These are phyloP conservation scores for Neocrepidodera transversa DNA, from an alignment of 2,888 invertebrate genomes.

Conservation along the genomic window DNA sequence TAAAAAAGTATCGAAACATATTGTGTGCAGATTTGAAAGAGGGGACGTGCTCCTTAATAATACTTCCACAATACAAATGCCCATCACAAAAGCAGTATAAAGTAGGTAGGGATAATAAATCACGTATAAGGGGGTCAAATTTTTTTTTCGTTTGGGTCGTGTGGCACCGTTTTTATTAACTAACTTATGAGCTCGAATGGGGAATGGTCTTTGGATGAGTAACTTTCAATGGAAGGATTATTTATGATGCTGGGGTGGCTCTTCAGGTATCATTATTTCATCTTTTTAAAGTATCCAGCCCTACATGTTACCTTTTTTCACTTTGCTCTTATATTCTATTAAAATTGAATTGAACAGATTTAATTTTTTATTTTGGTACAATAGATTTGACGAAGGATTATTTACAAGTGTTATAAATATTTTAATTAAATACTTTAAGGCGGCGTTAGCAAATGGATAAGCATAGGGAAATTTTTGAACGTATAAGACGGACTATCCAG, in stretches of 20 bases:
- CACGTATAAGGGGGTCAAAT: slow-evolving; percentile 40
- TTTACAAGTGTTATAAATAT: too few species aligned
- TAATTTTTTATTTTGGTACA: too few species aligned
- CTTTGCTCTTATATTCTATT: too few species aligned
- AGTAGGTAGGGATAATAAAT: slow-evolving; percentile 44
- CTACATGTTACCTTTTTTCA: not conserved
- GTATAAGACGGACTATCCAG: too few species aligned
- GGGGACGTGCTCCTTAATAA: slow-evolving; percentile 52
- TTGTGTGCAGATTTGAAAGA: slow-evolving; percentile 48
- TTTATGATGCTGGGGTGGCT: slow-evolving; percentile 19
- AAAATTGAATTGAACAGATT: too few species aligned
- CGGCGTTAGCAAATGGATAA: too few species aligned
- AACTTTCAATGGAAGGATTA: slow-evolving; percentile 28
- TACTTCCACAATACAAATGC: slow-evolving; percentile 48
- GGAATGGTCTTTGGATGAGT: slow-evolving; percentile 29
- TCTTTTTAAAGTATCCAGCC: slow-evolving; percentile 9
- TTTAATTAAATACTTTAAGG: too few species aligned
- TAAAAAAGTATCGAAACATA: slow-evolving; percentile 49
- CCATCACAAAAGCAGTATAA: slow-evolving; percentile 43
- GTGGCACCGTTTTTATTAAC: slow-evolving; percentile 40
- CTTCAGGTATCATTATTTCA: slow-evolving; percentile 26
- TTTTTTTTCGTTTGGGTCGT: slow-evolving; percentile 34
- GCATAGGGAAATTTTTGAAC: too few species aligned
- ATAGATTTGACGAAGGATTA: too few species aligned
- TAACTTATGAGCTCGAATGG: slow-evolving; percentile 33